Conservation (phyloP, 2,888 invertebrate species). For the Eupithecia subumbrata region DNA sequence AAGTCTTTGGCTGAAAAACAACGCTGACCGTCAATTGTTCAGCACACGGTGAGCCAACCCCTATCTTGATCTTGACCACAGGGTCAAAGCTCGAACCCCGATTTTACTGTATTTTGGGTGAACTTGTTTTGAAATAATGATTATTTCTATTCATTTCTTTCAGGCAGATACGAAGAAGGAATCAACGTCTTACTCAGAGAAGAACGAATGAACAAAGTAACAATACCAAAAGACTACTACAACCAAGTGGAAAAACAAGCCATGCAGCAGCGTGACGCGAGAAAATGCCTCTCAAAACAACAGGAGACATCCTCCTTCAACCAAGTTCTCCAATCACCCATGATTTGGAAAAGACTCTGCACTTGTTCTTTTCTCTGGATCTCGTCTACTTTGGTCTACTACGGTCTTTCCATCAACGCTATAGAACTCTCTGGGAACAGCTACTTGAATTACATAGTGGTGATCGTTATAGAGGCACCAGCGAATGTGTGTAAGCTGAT, state of each 20-base stretch:
- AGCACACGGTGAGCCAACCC: not conserved
- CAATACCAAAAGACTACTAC: constrained; percentile 77
- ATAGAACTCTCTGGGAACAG: constrained; percentile 90
- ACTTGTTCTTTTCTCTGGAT: constrained; percentile 91
- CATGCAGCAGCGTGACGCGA: constrained; percentile 70
- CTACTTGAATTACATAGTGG: constrained; percentile 89
- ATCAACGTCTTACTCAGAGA: constrained; percentile 85
- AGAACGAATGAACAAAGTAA: constrained; percentile 85
- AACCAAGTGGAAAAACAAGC: constrained; percentile 76
- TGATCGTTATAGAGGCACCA: constrained; percentile 88
- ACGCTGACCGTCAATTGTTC: not conserved
- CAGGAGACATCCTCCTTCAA: constrained; percentile 71
- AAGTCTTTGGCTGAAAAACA: not conserved
- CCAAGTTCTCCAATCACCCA: constrained; percentile 73
- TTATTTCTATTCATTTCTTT: not conserved
- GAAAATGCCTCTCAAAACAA: constrained; percentile 66
- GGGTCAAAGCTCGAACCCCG: not conserved
- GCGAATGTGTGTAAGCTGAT: constrained; percentile 87
- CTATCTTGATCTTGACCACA: no score
- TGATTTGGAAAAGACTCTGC: constrained; percentile 84
- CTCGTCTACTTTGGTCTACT: constrained; percentile 90
- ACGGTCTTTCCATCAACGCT: constrained; percentile 91
- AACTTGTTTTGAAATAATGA: not conserved
- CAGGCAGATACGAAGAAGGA: constrained; percentile 85
- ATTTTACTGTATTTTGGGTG: not conserved